A percentile compares a stretch with the other conserved stretches of the same genome.
phyloP scores from a whole-genome alignment of 2,797 vertebrate genomes.

The Craterocephalus amniculus region DNA sequence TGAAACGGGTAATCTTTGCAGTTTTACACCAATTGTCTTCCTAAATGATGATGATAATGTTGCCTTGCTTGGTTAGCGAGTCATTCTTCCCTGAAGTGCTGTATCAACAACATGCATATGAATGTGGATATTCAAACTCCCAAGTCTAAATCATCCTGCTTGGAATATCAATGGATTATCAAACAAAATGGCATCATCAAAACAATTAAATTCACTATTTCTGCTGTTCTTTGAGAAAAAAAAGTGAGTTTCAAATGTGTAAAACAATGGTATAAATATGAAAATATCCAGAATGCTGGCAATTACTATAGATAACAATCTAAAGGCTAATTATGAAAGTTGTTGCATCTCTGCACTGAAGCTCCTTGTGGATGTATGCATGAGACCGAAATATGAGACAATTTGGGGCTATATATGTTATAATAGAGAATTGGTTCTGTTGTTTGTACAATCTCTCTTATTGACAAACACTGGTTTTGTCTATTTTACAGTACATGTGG shows the following conservation, averaged over 20 bases:
- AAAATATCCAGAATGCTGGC: background rate
- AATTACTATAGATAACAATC: background rate
- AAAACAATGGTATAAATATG: background rate
- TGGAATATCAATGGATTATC: background rate
- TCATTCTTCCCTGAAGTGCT: background rate
- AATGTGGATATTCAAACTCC: background rate
- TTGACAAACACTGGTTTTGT: background rate
- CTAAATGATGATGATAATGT: background rate
- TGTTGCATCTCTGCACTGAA: background rate
- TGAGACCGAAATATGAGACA: background rate
- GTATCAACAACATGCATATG: background rate
- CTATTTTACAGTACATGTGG: constrained; percentile 89
- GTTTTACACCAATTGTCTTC: too few relatives aligned
- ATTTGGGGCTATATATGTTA: too few relatives aligned
- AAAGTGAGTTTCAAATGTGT: background rate
- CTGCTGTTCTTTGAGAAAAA: background rate
- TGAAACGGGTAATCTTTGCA: constrained; percentile 88
- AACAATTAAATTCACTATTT: background rate
- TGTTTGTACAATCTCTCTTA: background rate
- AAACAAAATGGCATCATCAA: background rate
- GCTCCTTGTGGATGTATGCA: background rate
- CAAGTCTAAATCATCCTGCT: background rate
- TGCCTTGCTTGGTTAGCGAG: too few relatives aligned
- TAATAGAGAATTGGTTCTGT: background rate
- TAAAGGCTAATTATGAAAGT: background rate